Conservation (phyloP, 2,797 vertebrate species). For the Myotis pilosus region DNA sequence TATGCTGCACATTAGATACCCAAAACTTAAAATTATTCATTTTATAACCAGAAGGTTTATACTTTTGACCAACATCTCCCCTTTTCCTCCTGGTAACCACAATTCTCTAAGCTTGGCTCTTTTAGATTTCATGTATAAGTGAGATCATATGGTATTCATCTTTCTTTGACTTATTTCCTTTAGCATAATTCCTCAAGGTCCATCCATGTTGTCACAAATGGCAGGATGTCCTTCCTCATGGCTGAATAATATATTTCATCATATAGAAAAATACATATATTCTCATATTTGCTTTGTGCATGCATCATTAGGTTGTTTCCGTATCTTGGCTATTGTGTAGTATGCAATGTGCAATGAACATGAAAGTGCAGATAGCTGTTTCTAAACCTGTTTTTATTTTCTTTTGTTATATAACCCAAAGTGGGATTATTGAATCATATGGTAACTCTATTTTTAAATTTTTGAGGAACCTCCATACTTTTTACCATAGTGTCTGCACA, state of each 20-base stretch:
- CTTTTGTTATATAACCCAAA: not conserved
- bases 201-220: not conserved
- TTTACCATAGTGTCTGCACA: not conserved
- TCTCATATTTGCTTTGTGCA: not conserved
- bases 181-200: not conserved
- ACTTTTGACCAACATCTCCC: not conserved
- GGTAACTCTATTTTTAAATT: not conserved
- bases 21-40: not conserved
- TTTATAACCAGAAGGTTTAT: not conserved
- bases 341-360: not conserved
- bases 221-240: not conserved
- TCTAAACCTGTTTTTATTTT: not conserved
- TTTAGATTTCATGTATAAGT: not conserved
- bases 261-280: not conserved
- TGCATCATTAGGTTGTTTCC: not conserved
- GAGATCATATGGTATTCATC: not conserved
- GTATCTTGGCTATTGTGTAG: not conserved
- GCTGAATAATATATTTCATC: not conserved
- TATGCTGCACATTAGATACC: not conserved
- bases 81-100: not conserved
- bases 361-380: not conserved
- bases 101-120: not conserved
- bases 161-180: not conserved
- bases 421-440: not conserved
- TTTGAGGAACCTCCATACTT: not conserved